A percentile compares a stretch with the other conserved stretches of the same genome.
phyloP scores from a whole-genome alignment of 2,113 vertebrate species.

The Delphinapterus leucas region DNA sequence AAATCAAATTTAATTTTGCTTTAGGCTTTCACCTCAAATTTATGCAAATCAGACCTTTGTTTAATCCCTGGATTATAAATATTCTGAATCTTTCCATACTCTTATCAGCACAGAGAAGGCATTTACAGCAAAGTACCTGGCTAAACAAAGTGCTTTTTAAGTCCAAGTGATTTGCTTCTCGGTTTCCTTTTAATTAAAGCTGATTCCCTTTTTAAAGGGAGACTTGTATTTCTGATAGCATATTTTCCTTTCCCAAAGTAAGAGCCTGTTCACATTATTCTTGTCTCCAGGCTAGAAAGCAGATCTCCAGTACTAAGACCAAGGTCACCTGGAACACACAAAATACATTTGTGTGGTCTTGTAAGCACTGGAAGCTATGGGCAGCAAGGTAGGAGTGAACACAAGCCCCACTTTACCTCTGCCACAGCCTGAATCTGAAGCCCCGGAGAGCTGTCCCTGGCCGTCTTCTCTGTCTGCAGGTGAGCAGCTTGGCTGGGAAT shows the following conservation, averaged over 20 bases:
- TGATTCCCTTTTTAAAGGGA: background rate
- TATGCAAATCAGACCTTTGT: background rate
- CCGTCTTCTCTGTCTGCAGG: background rate
- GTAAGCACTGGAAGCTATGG: background rate
- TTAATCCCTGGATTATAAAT: background rate
- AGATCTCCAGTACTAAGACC: background rate
- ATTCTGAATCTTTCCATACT: background rate
- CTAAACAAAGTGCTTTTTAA: background rate
- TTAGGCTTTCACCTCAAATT: background rate
- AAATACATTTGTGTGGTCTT: background rate
- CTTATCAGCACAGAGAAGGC: background rate
- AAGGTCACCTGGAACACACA: background rate
- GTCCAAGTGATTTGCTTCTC: background rate
- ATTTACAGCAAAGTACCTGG: background rate
- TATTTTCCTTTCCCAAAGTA: background rate
- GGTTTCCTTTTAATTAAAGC: background rate
- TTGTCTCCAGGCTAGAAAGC: background rate
- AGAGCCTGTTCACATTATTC: background rate
- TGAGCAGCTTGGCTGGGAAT: background rate
- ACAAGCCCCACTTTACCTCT: background rate
- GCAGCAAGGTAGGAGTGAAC: background rate
- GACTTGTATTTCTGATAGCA: background rate
- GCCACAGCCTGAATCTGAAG: background rate
- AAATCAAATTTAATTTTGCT: background rate
- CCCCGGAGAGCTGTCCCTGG: background rate